Conservation (phyloP, 2,888 invertebrate genomes). For the Acronicta psi region DNA sequence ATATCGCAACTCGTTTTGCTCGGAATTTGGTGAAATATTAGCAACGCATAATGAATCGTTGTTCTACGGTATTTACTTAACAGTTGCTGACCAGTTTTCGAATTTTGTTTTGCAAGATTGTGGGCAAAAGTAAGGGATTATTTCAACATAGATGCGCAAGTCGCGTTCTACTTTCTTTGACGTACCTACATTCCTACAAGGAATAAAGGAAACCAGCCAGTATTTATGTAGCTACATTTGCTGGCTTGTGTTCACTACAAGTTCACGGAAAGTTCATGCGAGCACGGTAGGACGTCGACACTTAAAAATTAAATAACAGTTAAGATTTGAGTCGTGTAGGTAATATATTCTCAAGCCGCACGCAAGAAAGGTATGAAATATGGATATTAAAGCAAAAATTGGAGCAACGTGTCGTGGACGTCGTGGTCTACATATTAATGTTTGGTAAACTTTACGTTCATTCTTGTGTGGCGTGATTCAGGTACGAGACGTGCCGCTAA, state of each 20-base stretch:
- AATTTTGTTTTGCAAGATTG: slow-evolving; percentile 20
- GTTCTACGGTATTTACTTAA: slow-evolving; percentile 23
- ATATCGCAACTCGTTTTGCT: slow-evolving; percentile 48
- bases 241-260: slow-evolving; percentile 20
- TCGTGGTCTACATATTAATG: slow-evolving; percentile 41
- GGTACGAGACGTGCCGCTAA: slow-evolving; percentile 21
- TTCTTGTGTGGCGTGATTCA: slow-evolving; percentile 23
- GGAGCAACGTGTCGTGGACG: slow-evolving; percentile 46
- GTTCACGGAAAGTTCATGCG: slow-evolving; percentile 25
- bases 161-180: slow-evolving; percentile 14
- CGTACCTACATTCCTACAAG: no score
- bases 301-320: slow-evolving; percentile 39
- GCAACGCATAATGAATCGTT: slow-evolving; percentile 22
- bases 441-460: slow-evolving; percentile 14
- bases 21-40: slow-evolving; percentile 34
- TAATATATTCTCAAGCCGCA: slow-evolving; percentile 33
- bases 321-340: slow-evolving; percentile 38
- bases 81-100: neutral
- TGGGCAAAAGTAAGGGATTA: slow-evolving; percentile 6
- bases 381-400: slow-evolving; percentile 44
- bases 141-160: slow-evolving; percentile 1
- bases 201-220: neutral
- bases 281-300: slow-evolving; percentile 24
- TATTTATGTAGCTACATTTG: slow-evolving; percentile 15
- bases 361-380: slow-evolving; percentile 44